These are phyloP conservation scores for Ommatoiulus sabulosus DNA, from an alignment of 2,888 invertebrate species.

Conservation along the genomic window DNA sequence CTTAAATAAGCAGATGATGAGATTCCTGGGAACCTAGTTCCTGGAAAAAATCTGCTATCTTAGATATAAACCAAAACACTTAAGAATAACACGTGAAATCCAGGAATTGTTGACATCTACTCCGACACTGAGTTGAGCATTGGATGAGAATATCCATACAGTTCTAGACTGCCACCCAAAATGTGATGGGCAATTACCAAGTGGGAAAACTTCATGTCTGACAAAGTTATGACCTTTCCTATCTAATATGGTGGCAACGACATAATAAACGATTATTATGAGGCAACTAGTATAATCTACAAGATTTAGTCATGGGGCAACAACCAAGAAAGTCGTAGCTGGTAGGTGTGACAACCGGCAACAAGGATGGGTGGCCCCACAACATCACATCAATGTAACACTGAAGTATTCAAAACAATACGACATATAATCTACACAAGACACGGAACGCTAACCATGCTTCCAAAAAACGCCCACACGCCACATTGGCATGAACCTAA, in stretches of 20 bases:
- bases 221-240: neutral
- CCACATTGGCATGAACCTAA: neutral
- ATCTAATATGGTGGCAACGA: neutral
- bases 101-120: neutral
- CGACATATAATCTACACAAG: neutral
- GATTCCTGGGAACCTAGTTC: neutral
- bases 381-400: neutral
- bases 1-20: slow-evolving; percentile 9
- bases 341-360: neutral
- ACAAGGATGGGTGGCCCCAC: neutral
- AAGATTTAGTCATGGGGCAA: neutral
- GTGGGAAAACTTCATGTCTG: neutral
- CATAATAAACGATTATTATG: neutral
- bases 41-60: neutral
- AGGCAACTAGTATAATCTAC: neutral
- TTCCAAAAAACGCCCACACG: neutral
- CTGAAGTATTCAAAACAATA: neutral
- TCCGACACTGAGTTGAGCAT: neutral
- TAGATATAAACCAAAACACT: neutral
- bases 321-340: neutral
- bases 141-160: too few species aligned
- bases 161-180: too few species aligned
- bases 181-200: too few species aligned
- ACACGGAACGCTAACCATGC: neutral
- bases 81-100: neutral